These are phyloP conservation scores for Equus quagga DNA, from an alignment of 2,113 vertebrate genomes.

Conservation along the genomic window DNA sequence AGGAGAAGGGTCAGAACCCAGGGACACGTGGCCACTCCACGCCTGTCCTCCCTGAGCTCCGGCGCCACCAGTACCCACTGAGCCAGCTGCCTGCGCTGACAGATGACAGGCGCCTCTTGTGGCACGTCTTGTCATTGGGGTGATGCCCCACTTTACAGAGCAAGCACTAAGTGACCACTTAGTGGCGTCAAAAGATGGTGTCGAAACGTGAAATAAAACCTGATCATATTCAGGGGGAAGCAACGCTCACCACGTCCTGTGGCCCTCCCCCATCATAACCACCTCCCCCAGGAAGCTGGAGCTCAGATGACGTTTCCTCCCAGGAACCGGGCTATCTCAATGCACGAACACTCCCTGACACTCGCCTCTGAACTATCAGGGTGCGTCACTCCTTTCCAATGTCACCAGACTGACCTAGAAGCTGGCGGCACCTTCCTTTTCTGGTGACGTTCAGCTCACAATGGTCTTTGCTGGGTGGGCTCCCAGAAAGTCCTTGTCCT, in stretches of 20 bases:
- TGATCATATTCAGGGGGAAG: rapidly evolving
- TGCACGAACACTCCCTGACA: not conserved
- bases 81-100: too few relatives aligned
- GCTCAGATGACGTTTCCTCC: not conserved
- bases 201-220: not conserved
- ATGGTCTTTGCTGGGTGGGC: not conserved
- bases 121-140: too few relatives aligned
- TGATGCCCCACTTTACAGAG: rapidly evolving
- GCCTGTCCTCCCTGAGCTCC: not conserved
- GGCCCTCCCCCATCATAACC: rapidly evolving
- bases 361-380: not conserved
- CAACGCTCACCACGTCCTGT: rapidly evolving
- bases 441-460: not conserved
- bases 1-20: not conserved
- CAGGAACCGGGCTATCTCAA: too few relatives aligned
- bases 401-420: rapidly evolving
- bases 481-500: not conserved
- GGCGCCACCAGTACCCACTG: too few relatives aligned
- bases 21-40: not conserved
- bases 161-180: not conserved
- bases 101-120: too few relatives aligned
- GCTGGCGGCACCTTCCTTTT: not conserved
- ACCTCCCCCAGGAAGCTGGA: not conserved
- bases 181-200: rapidly evolving
- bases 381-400: not conserved